These are phyloP conservation scores for Belonocnema kinseyi DNA, from an alignment of 1,140 invertebrate genomes.

Conservation along the genomic window DNA sequence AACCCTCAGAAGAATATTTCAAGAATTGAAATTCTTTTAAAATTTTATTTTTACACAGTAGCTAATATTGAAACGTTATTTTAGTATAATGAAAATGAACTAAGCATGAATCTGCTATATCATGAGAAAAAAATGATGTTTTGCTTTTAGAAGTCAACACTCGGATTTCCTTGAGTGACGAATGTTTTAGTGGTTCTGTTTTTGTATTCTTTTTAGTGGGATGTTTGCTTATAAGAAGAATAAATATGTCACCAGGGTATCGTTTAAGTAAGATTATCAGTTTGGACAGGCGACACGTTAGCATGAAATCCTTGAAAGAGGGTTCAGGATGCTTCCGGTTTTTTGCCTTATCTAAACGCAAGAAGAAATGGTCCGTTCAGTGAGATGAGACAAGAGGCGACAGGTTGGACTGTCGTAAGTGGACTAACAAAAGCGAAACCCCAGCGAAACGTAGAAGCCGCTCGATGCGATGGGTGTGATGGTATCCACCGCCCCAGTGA, in stretches of 20 bases:
- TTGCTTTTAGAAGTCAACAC: conserved; percentile 25
- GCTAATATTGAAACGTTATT: background rate
- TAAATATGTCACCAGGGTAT: conserved; percentile 38
- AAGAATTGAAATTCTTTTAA: too few relatives aligned
- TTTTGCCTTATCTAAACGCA: conserved; percentile 53
- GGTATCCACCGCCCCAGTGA: conserved; percentile 35
- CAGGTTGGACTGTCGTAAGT: conserved; percentile 44
- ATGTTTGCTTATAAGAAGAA: conserved; percentile 28
- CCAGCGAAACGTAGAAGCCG: background rate
- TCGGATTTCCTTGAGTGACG: background rate
- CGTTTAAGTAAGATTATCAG: conserved; percentile 19
- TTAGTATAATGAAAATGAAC: background rate
- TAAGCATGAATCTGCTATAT: background rate
- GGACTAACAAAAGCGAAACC: conserved; percentile 38
- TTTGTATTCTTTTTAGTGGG: conserved; percentile 10
- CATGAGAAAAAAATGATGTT: conserved; percentile 1
- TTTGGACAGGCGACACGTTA: conserved; percentile 42
- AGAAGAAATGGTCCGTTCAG: conserved; percentile 33
- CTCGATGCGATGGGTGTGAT: conserved; percentile 15
- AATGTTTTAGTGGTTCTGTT: conserved; percentile 5
- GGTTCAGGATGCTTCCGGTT: conserved; percentile 38
- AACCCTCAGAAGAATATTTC: too few relatives aligned
- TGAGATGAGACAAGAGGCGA: conserved; percentile 45
- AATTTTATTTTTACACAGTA: background rate
- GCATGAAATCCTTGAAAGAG: conserved; percentile 32